Percentiles rank a stretch among this genome's conserved stretches.
These are phyloP conservation scores for Eidolon dupreanum DNA, from an alignment of 2,797 vertebrate species.

Conservation along the genomic window DNA sequence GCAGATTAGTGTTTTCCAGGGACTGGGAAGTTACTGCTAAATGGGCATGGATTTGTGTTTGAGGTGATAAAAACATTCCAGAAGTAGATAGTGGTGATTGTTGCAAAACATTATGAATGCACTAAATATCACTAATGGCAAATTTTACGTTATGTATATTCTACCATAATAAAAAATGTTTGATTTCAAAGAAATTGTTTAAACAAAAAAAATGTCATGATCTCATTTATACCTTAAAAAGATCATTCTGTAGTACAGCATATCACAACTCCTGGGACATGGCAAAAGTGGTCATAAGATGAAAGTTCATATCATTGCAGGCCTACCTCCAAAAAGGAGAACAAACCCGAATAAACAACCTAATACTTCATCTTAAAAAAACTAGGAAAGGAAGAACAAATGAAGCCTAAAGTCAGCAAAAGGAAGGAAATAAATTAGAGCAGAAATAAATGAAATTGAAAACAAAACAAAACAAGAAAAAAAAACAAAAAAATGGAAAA, in stretches of 20 bases:
- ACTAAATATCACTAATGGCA: background rate
- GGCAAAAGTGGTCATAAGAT: too few species aligned
- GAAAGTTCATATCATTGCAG: too few species aligned
- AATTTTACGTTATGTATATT: background rate
- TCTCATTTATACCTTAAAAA: background rate
- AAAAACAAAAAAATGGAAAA: too few species aligned
- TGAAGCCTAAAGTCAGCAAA: too few species aligned
- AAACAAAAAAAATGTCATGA: background rate
- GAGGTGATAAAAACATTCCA: background rate
- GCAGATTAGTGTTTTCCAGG: background rate
- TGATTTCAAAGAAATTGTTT: constrained; percentile 16
- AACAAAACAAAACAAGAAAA: too few species aligned
- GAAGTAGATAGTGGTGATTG: background rate
- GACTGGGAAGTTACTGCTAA: background rate
- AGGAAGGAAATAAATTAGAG: too few species aligned
- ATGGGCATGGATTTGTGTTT: background rate
- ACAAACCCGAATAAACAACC: too few species aligned
- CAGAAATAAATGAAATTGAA: too few species aligned
- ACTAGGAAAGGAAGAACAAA: too few species aligned
- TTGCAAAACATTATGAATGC: background rate
- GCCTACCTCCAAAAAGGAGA: too few species aligned
- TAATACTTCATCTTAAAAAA: too few species aligned
- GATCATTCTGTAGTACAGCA: background rate
- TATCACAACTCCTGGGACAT: too few species aligned
- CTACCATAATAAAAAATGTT: background rate